Evolutionary conservation across 2,113 vertebrate genomes (phyloP).

Genomic region (Nothocercus julius): DNA sequence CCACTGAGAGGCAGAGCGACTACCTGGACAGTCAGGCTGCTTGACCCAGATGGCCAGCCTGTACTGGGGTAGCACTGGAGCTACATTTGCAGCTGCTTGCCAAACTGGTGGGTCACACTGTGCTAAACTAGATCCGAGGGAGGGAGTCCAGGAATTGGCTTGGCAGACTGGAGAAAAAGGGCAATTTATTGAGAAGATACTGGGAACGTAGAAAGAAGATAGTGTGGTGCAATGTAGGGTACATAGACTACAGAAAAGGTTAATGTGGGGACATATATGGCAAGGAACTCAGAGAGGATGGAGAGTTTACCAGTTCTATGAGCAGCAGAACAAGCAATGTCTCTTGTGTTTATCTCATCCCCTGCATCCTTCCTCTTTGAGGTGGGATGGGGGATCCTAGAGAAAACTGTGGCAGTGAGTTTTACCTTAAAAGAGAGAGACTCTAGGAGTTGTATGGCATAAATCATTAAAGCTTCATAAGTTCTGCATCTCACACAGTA

Average conservation of each 20-base stretch:
- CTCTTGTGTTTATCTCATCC: neutral
- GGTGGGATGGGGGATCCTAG: neutral
- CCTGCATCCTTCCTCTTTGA: neutral
- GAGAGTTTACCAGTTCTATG: neutral
- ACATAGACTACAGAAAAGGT: neutral
- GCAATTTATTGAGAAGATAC: neutral
- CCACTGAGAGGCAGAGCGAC: neutral
- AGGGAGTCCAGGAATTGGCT: neutral
- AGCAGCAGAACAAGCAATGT: neutral
- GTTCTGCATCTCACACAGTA: neutral
- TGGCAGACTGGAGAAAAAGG: neutral
- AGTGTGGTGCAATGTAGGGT: neutral
- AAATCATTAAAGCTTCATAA: neutral
- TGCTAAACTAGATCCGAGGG: neutral
- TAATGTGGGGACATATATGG: neutral
- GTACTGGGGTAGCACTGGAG: neutral
- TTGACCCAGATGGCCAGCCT: neutral
- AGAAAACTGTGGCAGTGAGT: neutral
- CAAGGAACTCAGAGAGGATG: neutral
- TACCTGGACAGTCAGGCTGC: neutral
- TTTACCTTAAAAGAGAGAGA: neutral
- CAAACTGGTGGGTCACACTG: accelerated
- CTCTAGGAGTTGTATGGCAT: neutral
- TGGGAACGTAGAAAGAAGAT: accelerated
- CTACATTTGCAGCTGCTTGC: accelerated